Percentiles rank a stretch among this genome's conserved stretches.
phyloP scores from a whole-genome alignment of 2,888 invertebrate species.

The Aproaerema taeniolella region DNA sequence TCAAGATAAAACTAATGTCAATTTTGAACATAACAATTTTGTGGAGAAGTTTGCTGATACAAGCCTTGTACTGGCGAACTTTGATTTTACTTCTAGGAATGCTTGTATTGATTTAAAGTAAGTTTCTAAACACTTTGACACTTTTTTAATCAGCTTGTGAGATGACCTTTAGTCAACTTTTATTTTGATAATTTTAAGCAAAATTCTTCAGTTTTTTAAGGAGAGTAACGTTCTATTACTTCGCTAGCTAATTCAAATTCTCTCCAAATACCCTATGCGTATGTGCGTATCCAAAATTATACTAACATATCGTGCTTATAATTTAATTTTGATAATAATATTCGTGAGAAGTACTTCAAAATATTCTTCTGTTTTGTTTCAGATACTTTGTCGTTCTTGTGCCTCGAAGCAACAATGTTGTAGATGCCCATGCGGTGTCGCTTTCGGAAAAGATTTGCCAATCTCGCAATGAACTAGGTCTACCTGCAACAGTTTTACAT shows the following conservation, averaged over 20 bases:
- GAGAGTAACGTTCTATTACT: too few relatives aligned
- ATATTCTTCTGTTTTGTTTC: too few relatives aligned
- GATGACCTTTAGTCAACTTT: too few relatives aligned
- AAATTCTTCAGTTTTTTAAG: too few relatives aligned
- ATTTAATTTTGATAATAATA: too few relatives aligned
- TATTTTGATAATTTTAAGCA: too few relatives aligned
- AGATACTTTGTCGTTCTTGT: conserved; percentile 37
- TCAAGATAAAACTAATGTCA: conserved; percentile 19
- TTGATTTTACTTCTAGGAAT: conserved; percentile 37
- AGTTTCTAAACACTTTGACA: conserved; percentile 21
- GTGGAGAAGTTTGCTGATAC: conserved; percentile 31
- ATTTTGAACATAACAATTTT: conserved; percentile 25
- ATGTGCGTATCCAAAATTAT: too few relatives aligned
- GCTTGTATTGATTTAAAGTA: conserved; percentile 38
- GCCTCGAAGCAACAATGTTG: conserved; percentile 23
- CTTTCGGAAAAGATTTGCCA: conserved; percentile 35
- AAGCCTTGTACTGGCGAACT: conserved; percentile 30
- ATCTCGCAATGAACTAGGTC: conserved; percentile 30
- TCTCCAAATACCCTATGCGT: too few relatives aligned
- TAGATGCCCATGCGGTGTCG: conserved; percentile 33
- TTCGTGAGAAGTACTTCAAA: too few relatives aligned
- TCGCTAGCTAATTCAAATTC: too few relatives aligned
- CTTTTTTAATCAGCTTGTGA: too few relatives aligned
- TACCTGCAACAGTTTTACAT: conserved; percentile 25
- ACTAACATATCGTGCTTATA: too few relatives aligned